Evolutionary conservation across 2,888 invertebrate species (phyloP).

Genomic region (Tenthredo livida): DNA sequence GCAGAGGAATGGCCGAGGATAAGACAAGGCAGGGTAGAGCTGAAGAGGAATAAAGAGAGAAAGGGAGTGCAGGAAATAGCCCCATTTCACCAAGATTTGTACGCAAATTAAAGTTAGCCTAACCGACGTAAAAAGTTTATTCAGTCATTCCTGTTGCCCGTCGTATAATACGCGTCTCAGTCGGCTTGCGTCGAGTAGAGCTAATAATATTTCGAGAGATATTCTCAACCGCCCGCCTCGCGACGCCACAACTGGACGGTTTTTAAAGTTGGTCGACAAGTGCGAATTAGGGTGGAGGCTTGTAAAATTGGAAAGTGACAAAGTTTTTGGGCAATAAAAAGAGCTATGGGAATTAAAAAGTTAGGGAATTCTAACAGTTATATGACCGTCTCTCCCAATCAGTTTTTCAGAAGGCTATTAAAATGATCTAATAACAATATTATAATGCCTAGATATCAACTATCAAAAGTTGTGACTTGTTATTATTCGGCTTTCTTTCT

Average conservation of each 20-base stretch:
- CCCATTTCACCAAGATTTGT: constrained; percentile 69
- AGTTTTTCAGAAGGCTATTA: neutral
- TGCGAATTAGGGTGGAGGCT: constrained; percentile 26
- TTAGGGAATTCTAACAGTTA: neutral
- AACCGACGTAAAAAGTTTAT: constrained; percentile 59
- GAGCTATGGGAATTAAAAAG: constrained; percentile 1
- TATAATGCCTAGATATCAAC: neutral
- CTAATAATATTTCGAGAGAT: constrained; percentile 17
- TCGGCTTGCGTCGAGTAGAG: neutral
- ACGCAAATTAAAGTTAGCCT: constrained; percentile 66
- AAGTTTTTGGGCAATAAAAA: neutral
- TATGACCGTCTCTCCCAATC: neutral
- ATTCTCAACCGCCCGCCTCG: neutral
- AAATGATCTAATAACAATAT: constrained; percentile 5
- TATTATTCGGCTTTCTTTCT: neutral
- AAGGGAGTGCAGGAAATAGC: constrained; percentile 63
- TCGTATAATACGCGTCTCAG: constrained; percentile 12
- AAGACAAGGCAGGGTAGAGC: neutral
- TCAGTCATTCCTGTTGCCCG: constrained; percentile 55
- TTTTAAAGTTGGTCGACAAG: neutral
- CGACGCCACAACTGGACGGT: neutral
- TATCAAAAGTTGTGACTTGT: constrained; percentile 1
- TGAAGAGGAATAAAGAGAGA: neutral
- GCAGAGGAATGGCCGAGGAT: constrained; percentile 4
- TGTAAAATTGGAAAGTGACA: constrained; percentile 17